These are phyloP conservation scores for Gymnogyps californianus DNA, from an alignment of 2,113 vertebrate genomes.

Conservation along the genomic window DNA sequence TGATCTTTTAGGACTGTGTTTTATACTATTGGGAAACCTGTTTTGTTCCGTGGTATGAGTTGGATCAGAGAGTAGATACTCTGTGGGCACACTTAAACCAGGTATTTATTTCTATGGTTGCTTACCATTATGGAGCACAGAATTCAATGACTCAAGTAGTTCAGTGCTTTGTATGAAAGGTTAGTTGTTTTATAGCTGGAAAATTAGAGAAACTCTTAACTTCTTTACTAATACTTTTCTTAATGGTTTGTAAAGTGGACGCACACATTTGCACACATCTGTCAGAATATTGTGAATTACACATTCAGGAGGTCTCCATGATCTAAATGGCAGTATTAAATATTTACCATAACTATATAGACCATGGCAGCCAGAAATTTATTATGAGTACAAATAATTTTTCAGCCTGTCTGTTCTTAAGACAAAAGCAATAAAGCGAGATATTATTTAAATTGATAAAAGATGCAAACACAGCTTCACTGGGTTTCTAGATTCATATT, in stretches of 20 bases:
- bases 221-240: neutral
- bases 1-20: neutral
- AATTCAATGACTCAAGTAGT: neutral
- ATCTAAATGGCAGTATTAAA: slow-evolving; percentile 52
- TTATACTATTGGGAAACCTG: neutral
- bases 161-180: neutral
- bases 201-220: neutral
- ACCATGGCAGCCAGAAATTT: neutral
- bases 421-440: slow-evolving; percentile 69
- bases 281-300: neutral
- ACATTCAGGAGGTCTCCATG: neutral
- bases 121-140: neutral
- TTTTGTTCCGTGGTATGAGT: neutral
- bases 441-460: slow-evolving; percentile 75
- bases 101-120: neutral
- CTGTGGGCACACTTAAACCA: neutral
- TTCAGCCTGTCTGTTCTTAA: slow-evolving; percentile 50
- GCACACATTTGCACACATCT: neutral
- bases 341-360: slow-evolving; percentile 55
- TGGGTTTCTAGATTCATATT: slow-evolving; percentile 70
- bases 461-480: slow-evolving; percentile 69
- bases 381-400: slow-evolving; percentile 17
- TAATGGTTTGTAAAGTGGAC: neutral
- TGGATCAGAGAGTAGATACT: neutral
- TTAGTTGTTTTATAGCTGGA: neutral